Conservation (phyloP, 2,888 invertebrate species). For the Caenorhabditis japonica region DNA sequence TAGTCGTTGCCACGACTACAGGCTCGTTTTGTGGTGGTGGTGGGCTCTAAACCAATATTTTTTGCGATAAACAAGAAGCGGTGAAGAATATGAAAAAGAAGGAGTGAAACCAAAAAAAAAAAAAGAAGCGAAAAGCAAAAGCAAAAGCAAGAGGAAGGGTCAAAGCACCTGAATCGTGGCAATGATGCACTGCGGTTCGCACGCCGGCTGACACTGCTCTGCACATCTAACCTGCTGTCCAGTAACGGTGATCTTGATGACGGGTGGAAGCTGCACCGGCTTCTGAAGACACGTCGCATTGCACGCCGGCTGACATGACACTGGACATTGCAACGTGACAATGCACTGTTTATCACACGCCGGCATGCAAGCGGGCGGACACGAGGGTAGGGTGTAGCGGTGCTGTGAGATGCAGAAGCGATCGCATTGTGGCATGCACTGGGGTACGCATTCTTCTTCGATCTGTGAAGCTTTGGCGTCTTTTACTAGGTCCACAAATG, state of each 20-base stretch:
- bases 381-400: constrained; percentile 15
- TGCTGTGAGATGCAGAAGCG: constrained; percentile 39
- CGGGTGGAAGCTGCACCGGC: no score
- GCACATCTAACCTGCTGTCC: constrained; percentile 56
- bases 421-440: constrained; percentile 49
- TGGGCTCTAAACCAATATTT: no score
- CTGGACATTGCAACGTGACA: constrained; percentile 33
- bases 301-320: constrained; percentile 39
- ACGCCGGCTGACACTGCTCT: constrained; percentile 53
- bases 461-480: constrained; percentile 11
- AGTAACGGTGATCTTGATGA: constrained; percentile 56
- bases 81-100: no score
- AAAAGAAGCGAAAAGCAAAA: constrained; percentile 2
- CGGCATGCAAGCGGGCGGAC: constrained; percentile 45
- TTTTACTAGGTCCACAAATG: constrained; percentile 32
- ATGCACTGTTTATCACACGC: constrained; percentile 36
- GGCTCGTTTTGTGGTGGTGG: constrained; percentile 31
- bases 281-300: constrained; percentile 48
- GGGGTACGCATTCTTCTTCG: constrained; percentile 45
- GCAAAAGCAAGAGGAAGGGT: constrained; percentile 5
- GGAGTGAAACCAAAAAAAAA: neutral
- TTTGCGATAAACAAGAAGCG: no score
- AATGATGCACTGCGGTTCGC: constrained; percentile 50
- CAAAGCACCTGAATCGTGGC: constrained; percentile 33
- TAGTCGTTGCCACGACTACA: constrained; percentile 46